Evolutionary conservation across 1,140 invertebrate species (phyloP).

Genomic region (Drosophila sturtevanti): DNA sequence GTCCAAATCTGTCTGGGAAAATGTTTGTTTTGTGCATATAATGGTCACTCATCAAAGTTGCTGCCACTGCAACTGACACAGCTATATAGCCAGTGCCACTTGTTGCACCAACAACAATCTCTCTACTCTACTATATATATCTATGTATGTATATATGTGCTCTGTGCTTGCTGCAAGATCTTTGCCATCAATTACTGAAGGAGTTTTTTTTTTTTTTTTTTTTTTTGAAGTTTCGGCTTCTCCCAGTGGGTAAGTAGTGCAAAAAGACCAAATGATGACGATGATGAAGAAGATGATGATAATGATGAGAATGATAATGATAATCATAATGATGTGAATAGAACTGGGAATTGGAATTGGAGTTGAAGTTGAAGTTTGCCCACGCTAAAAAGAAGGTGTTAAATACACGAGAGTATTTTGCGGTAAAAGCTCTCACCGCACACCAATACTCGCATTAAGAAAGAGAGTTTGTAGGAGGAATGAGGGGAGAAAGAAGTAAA

Average conservation of each 20-base stretch:
- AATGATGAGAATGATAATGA: constrained; percentile 6
- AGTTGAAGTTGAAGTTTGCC: constrained; percentile 54
- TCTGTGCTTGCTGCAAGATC: constrained; percentile 6
- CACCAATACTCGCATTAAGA: constrained; percentile 27
- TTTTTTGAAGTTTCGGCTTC: constrained; percentile 40
- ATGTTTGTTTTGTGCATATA: constrained; percentile 61
- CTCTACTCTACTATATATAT: not conserved
- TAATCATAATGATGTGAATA: constrained; percentile 45
- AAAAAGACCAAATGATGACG: constrained; percentile 16
- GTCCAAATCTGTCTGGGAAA: constrained; percentile 45
- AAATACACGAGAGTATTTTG: constrained; percentile 76
- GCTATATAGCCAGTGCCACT: constrained; percentile 39
- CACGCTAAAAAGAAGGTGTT: constrained; percentile 58
- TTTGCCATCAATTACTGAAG: constrained; percentile 55
- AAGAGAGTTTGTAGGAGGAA: constrained; percentile 12
- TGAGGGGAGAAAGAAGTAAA: constrained; percentile 35
- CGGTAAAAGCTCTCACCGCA: constrained; percentile 74
- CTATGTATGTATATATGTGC: too few species aligned
- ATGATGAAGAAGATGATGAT: constrained; percentile 41
- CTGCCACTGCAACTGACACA: constrained; percentile 36
- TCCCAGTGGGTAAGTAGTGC: constrained; percentile 60
- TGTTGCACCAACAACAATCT: constrained; percentile 44
- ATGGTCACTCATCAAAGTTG: constrained; percentile 73
- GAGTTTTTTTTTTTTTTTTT: not conserved
- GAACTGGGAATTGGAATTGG: constrained; percentile 27